phyloP scores from a whole-genome alignment of 2,888 invertebrate genomes.

The Aphodius granarius region DNA sequence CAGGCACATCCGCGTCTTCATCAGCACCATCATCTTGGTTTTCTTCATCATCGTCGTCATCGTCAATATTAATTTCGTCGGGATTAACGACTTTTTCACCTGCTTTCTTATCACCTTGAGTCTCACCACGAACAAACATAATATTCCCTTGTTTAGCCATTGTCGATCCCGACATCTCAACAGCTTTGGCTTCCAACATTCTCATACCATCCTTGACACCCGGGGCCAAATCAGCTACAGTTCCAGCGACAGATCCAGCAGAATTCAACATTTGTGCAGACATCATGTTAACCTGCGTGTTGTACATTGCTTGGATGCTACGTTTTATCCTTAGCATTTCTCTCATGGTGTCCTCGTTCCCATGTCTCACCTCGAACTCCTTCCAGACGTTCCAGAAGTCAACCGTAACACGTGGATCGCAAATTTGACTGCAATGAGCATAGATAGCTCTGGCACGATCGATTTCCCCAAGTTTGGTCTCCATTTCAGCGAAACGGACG shows the following conservation, averaged over 20 bases:
- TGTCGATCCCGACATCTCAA: slow-evolving; percentile 63
- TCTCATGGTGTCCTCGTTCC: slow-evolving; percentile 98
- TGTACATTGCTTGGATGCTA: slow-evolving; percentile 96
- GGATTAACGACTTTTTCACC: slow-evolving; percentile 77
- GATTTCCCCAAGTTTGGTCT: slow-evolving; percentile 97
- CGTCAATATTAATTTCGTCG: slow-evolving; percentile 83
- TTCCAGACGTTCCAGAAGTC: slow-evolving; percentile 99
- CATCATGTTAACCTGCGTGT: slow-evolving; percentile 99
- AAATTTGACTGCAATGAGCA: slow-evolving; percentile 97
- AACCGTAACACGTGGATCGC: slow-evolving; percentile 94
- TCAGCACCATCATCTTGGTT: slow-evolving; percentile 61
- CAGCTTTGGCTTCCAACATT: slow-evolving; percentile 82
- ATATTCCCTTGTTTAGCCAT: slow-evolving; percentile 61
- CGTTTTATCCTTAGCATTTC: slow-evolving; percentile 98
- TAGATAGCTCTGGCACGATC: slow-evolving; percentile 97
- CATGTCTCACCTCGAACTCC: slow-evolving; percentile 98
- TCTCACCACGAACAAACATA: slow-evolving; percentile 86
- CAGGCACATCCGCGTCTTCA: slow-evolving; percentile 63
- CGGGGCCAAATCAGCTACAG: slow-evolving; percentile 72
- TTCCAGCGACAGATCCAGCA: slow-evolving; percentile 65
- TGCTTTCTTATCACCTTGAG: slow-evolving; percentile 68
- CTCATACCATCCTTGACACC: slow-evolving; percentile 87
- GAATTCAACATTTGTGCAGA: slow-evolving; percentile 94
- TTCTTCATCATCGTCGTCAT: slow-evolving; percentile 67
- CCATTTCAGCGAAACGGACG: slow-evolving; percentile 94